Evolutionary conservation across 2,797 vertebrate genomes (phyloP), one percentile per base, ranked within the genome.

Genomic region (Cossypha caffra): DNA sequence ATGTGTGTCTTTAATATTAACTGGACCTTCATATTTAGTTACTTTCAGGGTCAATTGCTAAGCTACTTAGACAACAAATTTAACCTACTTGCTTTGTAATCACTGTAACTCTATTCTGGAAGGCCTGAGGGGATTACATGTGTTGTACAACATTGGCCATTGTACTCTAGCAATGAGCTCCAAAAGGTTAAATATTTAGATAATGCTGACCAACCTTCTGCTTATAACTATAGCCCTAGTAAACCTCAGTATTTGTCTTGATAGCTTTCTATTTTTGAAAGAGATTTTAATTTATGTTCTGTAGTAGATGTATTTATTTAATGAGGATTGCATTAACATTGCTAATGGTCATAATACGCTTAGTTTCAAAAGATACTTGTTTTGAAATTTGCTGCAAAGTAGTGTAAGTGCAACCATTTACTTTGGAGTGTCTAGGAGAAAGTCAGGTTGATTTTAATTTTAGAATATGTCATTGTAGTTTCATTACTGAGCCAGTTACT

Each of bases 1-100:
- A 38, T 75, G 17, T 84, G 42, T 67, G 25, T 24, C 47, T 93
- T 78, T 91, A 62, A 92, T 93, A 92, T 89, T 85, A 95, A 95
- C 58, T 18, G 62, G 45, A 37, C 40, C 62, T 80, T 94, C 52
- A 6, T 86, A 63, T 94, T 87, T 90, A 91, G 80, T 88, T 88
- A 43, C 48, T 76, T 81, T 78, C 38, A 78, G 82, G 69, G 85
- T 90, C 86, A 91, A 55, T 45, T 81, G 79, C 54, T 96, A 69
- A 88, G 79, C 76, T 90, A n/a, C 33, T 86, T 84, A 72, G 79
- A 55, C 76, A 86, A 75, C 31, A 78, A 26, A 75, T 93, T 67
- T 83, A 88, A 77, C 37, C 24, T 54, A 59, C n/a, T 47, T 91
- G 89, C 54, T 73, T 73, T 88, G 69, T 91, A 83, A 78, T 91